These are phyloP conservation scores for Pseudomyrmex dendroicus DNA, from an alignment of 1,140 invertebrate genomes.

Conservation along the genomic window DNA sequence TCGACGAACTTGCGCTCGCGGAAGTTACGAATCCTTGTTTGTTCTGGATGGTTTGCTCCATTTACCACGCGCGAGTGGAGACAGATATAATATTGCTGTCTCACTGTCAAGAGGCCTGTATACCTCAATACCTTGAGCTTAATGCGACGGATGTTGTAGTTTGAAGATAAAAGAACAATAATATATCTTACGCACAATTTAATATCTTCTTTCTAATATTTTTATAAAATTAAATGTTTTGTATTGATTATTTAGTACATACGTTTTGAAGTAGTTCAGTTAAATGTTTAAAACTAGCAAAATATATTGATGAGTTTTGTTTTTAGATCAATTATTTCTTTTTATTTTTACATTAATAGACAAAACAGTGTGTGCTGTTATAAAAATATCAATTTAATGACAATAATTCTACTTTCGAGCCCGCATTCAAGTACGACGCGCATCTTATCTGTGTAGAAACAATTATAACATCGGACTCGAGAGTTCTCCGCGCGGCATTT, in stretches of 20 bases:
- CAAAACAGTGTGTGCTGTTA: not conserved
- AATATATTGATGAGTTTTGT: too few relatives aligned
- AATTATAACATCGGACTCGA: constrained; percentile 26
- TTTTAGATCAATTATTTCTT: too few relatives aligned
- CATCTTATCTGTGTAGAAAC: constrained; percentile 4
- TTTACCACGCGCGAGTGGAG: constrained; percentile 15
- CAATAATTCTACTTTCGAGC: not conserved
- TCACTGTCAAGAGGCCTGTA: not conserved
- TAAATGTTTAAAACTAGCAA: too few relatives aligned
- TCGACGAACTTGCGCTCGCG: constrained; percentile 28
- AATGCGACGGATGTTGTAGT: not conserved
- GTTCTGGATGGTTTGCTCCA: constrained; percentile 23
- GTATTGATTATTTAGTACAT: too few relatives aligned
- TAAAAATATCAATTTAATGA: constrained; percentile 31
- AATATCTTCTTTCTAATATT: too few relatives aligned
- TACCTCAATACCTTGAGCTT: not conserved
- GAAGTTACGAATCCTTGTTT: constrained; percentile 37
- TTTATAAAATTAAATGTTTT: too few relatives aligned
- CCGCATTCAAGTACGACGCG: not conserved
- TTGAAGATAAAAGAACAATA: not conserved
- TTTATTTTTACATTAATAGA: not conserved
- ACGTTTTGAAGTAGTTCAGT: too few relatives aligned
- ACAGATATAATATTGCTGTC: constrained; percentile 10
- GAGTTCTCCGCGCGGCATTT: constrained; percentile 6
- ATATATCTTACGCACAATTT: not conserved